Base-by-base conservation (phyloP, 2,113 vertebrate species). In the Etheostoma spectabile region DNA sequence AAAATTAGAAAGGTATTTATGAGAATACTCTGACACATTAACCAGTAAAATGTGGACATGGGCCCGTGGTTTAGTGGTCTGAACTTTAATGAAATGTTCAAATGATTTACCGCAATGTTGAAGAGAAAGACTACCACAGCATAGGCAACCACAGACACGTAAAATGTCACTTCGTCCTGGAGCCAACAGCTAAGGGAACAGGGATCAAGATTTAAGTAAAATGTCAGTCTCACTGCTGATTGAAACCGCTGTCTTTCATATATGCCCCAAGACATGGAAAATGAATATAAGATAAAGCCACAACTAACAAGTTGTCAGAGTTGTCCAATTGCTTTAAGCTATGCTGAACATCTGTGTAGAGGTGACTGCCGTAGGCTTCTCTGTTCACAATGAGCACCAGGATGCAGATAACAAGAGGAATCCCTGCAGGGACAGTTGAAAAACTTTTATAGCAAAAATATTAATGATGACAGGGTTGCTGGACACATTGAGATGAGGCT, bases 171-270 rank as follows among this genome's bases (percentile, higher is more conserved):
- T 18, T 95, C 71, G 21, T 97, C 88, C 79, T 96, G 93, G 75
- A 99, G 91, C 96, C 97, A 99, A 86, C 97, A 99, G 60, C 97
- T 99, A 93, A 61, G 51, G 14, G 35, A 48, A 56, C 33, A 73
- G 52, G 18, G 21, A n/a, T 68, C 35, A 42, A 22, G 27, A 27
- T 56, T n/a, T 48, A 11, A 42, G 11, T 18, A 38, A 35, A 24
- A 14, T 46, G 18, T 42, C 33, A 57, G n/a, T 46, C 18, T 13
- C 18, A 56, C 35, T 38, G 22, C 33, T 64, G 24, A 35, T 45
- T 22, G 64, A 67, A 67, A 24, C 16, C 16, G 1, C 5, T 19
- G 6, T 45, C 7, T 52, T 53, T 64, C 15, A 56, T 59, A 48
- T 21, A 63, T 53, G 24, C 16, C 55, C 65, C 6, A 53, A 2